Percentiles rank a stretch among this genome's conserved stretches.
Conservation (phyloP, 2,113 vertebrate genomes). For the Microcebus griseorufus region DNA sequence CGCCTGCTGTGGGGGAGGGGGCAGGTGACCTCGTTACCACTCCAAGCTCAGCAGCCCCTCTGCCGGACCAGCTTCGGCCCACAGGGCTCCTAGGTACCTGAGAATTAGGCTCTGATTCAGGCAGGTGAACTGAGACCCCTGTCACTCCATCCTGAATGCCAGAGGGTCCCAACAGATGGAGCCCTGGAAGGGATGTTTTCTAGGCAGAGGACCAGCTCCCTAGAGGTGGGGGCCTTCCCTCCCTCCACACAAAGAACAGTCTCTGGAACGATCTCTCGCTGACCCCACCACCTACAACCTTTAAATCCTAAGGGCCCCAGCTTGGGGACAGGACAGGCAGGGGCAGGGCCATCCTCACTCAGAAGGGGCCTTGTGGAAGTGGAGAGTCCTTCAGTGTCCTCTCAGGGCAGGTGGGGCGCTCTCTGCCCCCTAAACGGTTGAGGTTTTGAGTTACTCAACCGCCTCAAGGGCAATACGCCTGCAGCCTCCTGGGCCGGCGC, state of each 20-base stretch:
- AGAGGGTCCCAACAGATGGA: not conserved
- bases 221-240: not conserved
- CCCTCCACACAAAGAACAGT: not conserved
- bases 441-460: not conserved
- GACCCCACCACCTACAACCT: not conserved
- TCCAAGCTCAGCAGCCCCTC: not conserved
- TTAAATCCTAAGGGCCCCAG: not conserved
- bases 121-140: not conserved
- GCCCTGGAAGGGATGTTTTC: not conserved
- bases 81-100: not conserved
- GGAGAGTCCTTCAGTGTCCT: not conserved
- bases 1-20: rapidly evolving
- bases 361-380: not conserved
- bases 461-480: not conserved
- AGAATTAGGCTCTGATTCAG: not conserved
- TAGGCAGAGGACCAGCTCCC: not conserved
- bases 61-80: not conserved
- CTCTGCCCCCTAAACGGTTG: not conserved
- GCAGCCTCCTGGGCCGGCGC: not conserved
- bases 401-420: not conserved
- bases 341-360: not conserved
- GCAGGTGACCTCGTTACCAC: not conserved
- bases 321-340: too few species aligned
- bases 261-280: not conserved
- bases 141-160: not conserved